Conservation (phyloP, 2,113 vertebrate genomes). For the Ictalurus punctatus region DNA sequence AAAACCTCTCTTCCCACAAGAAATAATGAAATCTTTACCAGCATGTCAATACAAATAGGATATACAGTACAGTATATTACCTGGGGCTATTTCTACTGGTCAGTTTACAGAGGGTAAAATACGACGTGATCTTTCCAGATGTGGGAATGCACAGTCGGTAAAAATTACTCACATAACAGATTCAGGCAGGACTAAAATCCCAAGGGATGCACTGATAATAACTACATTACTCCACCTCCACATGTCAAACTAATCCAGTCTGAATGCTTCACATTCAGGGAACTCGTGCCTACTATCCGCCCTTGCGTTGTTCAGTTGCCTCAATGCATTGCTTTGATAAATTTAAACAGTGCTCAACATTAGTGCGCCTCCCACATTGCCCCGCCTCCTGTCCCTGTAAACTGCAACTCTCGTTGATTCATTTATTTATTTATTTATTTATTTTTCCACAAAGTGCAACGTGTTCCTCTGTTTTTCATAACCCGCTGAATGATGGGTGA, state of each 20-base stretch:
- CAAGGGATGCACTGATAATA: background rate
- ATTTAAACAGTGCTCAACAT: background rate
- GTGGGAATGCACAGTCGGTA: background rate
- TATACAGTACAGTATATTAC: background rate
- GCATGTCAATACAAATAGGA: background rate
- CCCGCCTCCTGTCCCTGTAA: background rate
- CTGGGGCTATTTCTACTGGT: background rate
- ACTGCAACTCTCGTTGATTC: background rate
- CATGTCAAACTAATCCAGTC: slow-evolving; percentile 15
- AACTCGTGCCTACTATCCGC: background rate
- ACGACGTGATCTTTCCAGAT: background rate
- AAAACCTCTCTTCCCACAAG: background rate
- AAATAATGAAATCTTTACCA: background rate
- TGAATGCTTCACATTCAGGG: background rate
- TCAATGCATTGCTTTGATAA: background rate
- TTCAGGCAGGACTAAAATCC: background rate
- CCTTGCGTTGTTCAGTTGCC: background rate
- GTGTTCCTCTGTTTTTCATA: background rate
- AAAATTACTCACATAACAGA: background rate
- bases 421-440: background rate
- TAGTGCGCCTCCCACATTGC: background rate
- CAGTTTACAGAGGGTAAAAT: background rate
- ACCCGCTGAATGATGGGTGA: background rate
- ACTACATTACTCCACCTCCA: slow-evolving; percentile 1
- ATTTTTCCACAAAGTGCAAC: background rate